Conservation (phyloP, 2,113 vertebrate genomes). For the Andinoacara biseriatus region DNA sequence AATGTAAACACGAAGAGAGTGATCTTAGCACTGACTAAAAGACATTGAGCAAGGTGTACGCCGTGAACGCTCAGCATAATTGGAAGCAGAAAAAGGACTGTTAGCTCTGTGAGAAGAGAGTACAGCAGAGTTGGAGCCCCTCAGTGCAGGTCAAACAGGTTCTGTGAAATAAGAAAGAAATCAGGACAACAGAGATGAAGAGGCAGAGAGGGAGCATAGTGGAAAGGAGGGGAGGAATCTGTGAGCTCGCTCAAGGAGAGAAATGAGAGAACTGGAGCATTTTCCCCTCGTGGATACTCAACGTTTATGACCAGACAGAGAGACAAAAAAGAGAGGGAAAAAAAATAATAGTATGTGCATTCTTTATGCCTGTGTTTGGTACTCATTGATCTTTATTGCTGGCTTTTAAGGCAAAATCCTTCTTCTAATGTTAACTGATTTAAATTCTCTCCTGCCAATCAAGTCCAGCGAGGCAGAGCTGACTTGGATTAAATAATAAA, state of each 20-base stretch:
- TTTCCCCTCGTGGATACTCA: conserved; percentile 60
- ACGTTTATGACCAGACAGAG: conserved; percentile 42
- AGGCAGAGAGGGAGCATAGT: conserved; percentile 2
- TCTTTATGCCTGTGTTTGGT: conserved; percentile 11
- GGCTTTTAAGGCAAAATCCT: conserved; percentile 24
- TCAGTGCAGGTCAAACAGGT: conserved; percentile 54
- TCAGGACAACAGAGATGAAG: conserved; percentile 35
- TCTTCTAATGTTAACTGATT: neutral
- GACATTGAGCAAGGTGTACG: conserved; percentile 34
- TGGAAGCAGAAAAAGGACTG: conserved; percentile 26
- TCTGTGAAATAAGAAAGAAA: conserved; percentile 44
- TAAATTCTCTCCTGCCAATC: neutral
- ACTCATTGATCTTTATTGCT: conserved; percentile 6
- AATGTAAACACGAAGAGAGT: conserved; percentile 9
- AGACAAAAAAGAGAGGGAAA: neutral
- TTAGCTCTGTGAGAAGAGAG: conserved; percentile 34
- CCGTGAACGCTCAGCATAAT: conserved; percentile 7
- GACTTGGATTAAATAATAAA: neutral
- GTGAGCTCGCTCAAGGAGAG: conserved; percentile 59
- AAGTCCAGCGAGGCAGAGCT: neutral
- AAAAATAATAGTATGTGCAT: neutral
- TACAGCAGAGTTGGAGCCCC: conserved; percentile 30
- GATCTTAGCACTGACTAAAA: conserved; percentile 3
- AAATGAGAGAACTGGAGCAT: conserved; percentile 73
- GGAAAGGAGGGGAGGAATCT: conserved; percentile 20